Evolutionary conservation across 1,140 invertebrate species (phyloP).

Genomic region (Bradysia coprophila): DNA sequence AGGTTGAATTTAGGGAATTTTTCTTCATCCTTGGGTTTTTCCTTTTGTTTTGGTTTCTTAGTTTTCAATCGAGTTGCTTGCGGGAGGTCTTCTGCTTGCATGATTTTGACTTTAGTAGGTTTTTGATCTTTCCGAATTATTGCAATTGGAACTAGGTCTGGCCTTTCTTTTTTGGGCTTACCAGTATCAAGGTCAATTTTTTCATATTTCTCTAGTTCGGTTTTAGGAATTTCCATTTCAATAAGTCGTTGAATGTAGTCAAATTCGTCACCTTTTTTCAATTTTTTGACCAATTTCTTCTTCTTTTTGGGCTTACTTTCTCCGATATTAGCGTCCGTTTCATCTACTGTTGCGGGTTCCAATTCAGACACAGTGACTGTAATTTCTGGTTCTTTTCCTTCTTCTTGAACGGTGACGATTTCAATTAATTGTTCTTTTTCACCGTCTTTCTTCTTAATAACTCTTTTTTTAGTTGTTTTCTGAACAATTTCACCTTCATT

Average conservation of each 20-base stretch:
- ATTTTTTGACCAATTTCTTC: conserved; percentile 14
- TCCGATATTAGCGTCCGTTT: conserved; percentile 17
- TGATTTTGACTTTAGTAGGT: conserved; percentile 16
- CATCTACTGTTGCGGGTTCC: conserved; percentile 12
- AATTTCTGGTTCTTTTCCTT: conserved; percentile 6
- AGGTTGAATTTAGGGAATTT: conserved; percentile 18
- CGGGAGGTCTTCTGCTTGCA: conserved; percentile 16
- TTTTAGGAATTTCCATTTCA: conserved; percentile 19
- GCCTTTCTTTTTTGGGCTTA: conserved; percentile 13
- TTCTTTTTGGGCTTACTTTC: conserved; percentile 13
- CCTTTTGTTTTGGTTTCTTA: conserved; percentile 13
- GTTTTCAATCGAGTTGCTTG: conserved; percentile 17
- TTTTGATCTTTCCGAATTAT: conserved; percentile 19
- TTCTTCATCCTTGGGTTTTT: conserved; percentile 14
- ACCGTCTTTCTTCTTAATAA: conserved; percentile 11
- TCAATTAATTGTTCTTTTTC: conserved; percentile 10
- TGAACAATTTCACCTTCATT: conserved; percentile 8
- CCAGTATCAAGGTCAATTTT: conserved; percentile 13
- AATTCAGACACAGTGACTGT: conserved; percentile 7
- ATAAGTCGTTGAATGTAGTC: conserved; percentile 18
- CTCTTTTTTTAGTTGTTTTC: conserved; percentile 11
- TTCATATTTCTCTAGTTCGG: conserved; percentile 20
- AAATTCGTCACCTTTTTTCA: conserved; percentile 17
- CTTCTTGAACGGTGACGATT: conserved; percentile 9
- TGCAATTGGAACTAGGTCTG: conserved; percentile 16